Evolutionary conservation across 2,113 vertebrate genomes (phyloP).

Genomic region (Megaptera novaeangliae): DNA sequence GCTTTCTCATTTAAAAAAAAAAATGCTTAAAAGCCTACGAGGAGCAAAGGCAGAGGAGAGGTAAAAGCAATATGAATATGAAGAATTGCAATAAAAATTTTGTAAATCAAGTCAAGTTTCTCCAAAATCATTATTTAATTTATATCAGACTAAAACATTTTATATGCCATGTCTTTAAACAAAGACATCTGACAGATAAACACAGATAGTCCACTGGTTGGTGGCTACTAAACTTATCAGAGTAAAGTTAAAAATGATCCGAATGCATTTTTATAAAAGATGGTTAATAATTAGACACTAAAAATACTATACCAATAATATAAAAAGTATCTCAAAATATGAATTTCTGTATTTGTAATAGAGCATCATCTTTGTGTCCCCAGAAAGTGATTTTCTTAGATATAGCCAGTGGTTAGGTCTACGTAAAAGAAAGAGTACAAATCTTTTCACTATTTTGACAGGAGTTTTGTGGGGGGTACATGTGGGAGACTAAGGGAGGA

Average conservation of each 20-base stretch:
- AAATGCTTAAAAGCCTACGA: not conserved
- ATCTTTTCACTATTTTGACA: not conserved
- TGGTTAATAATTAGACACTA: not conserved
- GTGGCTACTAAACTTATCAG: not conserved
- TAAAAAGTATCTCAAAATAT: not conserved
- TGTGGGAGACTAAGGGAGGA: not conserved
- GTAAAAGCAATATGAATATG: not conserved
- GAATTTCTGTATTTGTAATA: not conserved
- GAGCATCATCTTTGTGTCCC: not conserved
- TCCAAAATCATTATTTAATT: not conserved
- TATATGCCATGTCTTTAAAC: not conserved
- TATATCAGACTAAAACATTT: not conserved
- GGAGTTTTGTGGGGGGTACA: accelerated
- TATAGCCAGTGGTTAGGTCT: not conserved
- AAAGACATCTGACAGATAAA: not conserved
- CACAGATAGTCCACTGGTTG: not conserved
- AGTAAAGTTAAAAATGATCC: not conserved
- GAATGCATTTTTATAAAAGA: not conserved
- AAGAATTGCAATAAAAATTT: not conserved
- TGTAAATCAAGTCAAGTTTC: not conserved
- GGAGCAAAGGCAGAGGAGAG: not conserved
- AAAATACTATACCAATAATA: not conserved
- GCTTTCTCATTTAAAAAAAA: not conserved
- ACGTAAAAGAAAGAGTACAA: not conserved
- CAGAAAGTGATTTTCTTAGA: not conserved